These are phyloP conservation scores for Andrena hattorfiana DNA, from an alignment of 2,888 invertebrate species.

Conservation along the genomic window DNA sequence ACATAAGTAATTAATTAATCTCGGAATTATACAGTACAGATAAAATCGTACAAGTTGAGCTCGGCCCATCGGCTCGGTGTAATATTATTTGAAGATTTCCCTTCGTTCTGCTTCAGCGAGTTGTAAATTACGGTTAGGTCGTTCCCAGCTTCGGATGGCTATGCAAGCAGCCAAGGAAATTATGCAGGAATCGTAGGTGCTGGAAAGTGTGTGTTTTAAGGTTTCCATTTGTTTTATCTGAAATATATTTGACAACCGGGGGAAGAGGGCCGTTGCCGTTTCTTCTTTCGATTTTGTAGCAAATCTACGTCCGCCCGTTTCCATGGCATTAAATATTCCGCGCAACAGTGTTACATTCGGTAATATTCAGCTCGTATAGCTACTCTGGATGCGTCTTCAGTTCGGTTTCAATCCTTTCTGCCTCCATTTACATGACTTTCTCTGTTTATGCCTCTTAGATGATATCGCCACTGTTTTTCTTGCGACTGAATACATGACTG, in stretches of 20 bases:
- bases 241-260: not conserved
- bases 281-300: conserved; percentile 1
- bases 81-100: not conserved
- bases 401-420: conserved; percentile 47
- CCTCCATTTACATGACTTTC: conserved; percentile 59
- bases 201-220: too few species aligned
- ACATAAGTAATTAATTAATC: conserved; percentile 64
- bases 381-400: conserved; percentile 54
- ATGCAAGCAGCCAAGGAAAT: too few species aligned
- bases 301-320: conserved; percentile 18
- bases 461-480: conserved; percentile 51
- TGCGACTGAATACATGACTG: conserved; percentile 39
- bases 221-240: not conserved
- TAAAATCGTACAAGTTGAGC: conserved; percentile 10
- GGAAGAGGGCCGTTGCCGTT: not conserved
- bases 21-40: conserved; percentile 47
- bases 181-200: too few species aligned
- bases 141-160: not conserved
- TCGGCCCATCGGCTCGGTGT: not conserved
- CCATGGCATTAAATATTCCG: conserved; percentile 50
- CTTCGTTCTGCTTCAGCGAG: not conserved
- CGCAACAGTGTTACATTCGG: conserved; percentile 52
- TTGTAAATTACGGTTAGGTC: not conserved
- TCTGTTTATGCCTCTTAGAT: conserved; percentile 53
- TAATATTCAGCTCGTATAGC: conserved; percentile 55